Conservation (phyloP, 2,113 vertebrate genomes). For the Sciurus niger region DNA sequence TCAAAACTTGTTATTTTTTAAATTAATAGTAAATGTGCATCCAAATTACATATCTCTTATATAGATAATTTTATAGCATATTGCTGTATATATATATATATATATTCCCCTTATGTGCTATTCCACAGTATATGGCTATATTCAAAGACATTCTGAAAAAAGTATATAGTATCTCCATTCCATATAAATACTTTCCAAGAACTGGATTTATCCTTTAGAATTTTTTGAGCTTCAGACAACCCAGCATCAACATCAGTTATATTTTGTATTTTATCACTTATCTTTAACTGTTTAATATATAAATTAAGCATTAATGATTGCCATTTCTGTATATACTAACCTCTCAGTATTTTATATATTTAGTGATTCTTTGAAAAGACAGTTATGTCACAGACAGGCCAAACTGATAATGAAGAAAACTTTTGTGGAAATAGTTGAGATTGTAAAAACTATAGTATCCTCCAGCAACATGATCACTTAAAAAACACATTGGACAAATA, state of each 20-base stretch:
- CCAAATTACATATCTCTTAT: too few species aligned
- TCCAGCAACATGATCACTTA: constrained; percentile 27
- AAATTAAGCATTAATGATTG: background rate
- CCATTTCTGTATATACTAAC: background rate
- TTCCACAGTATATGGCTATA: too few species aligned
- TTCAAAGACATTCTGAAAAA: too few species aligned
- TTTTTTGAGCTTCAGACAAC: background rate
- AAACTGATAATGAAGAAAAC: constrained; percentile 67
- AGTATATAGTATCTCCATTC: too few species aligned
- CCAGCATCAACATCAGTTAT: background rate
- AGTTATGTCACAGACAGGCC: background rate
- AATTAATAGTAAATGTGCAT: too few species aligned
- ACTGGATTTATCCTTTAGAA: background rate
- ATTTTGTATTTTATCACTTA: background rate
- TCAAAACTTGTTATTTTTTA: too few species aligned
- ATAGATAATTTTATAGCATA: too few species aligned
- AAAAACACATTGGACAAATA: constrained; percentile 39
- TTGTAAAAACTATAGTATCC: constrained; percentile 37
- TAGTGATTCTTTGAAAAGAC: constrained; percentile 6
- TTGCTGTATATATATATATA: too few species aligned
- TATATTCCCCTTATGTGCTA: too few species aligned
- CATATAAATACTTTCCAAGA: too few species aligned
- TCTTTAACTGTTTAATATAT: background rate
- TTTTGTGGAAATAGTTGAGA: constrained; percentile 60
- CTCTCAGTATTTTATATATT: background rate